Conservation (phyloP, 2,113 vertebrate genomes). For the Mesembrinibis cayennensis region DNA sequence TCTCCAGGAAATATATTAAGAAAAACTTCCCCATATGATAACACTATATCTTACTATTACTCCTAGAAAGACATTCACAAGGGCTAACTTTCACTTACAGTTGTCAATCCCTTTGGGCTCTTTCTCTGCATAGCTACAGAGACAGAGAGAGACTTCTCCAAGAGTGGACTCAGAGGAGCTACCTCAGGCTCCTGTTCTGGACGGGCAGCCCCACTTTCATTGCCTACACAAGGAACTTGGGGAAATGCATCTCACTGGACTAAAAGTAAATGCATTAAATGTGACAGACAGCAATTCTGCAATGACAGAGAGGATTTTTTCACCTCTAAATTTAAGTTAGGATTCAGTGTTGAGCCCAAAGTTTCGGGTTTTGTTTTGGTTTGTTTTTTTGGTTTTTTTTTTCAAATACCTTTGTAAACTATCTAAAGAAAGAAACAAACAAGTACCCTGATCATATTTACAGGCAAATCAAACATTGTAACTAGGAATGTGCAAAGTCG, state of each 20-base stretch:
- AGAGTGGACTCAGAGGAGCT: neutral
- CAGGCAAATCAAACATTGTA: neutral
- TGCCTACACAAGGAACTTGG: neutral
- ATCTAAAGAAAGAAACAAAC: neutral
- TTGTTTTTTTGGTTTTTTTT: neutral
- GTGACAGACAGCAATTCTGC: neutral
- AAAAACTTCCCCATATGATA: neutral
- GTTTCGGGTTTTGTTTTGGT: neutral
- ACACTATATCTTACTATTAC: neutral
- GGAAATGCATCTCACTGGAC: neutral
- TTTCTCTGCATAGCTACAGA: neutral
- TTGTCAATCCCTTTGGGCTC: neutral
- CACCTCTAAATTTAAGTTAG: neutral
- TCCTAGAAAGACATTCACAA: neutral
- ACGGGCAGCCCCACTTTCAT: fast-evolving
- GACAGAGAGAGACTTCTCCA: neutral
- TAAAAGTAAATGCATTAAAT: neutral
- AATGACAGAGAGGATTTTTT: neutral
- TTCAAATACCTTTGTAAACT: neutral
- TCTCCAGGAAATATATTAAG: neutral
- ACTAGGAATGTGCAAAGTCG: neutral
- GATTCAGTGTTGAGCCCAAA: neutral
- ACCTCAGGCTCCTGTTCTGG: neutral
- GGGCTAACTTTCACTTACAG: neutral
- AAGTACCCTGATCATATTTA: neutral